Percentiles rank a stretch among this genome's conserved stretches.
These are phyloP conservation scores for Euplagia quadripunctaria DNA, from an alignment of 2,888 invertebrate species.

Conservation along the genomic window DNA sequence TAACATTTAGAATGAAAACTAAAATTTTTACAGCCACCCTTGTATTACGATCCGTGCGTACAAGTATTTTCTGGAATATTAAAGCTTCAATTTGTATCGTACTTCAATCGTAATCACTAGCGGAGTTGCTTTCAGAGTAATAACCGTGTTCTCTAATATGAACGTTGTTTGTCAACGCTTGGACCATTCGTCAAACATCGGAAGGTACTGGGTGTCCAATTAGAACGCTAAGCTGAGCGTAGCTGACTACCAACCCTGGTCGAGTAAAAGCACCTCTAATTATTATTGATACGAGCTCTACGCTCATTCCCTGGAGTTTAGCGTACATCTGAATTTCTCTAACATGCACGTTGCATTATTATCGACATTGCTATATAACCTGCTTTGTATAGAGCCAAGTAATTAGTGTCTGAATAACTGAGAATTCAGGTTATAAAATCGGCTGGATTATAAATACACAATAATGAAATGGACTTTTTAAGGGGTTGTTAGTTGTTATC, in stretches of 20 bases:
- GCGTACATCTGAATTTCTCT: constrained; percentile 42
- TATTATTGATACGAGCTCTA: constrained; percentile 60
- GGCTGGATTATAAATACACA: background rate
- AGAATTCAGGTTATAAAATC: constrained; percentile 21
- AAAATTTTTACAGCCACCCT: background rate
- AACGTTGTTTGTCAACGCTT: constrained; percentile 56
- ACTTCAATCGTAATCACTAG: constrained; percentile 29
- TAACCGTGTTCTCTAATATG: constrained; percentile 42
- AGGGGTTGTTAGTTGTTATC: too few relatives aligned
- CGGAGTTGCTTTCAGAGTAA: constrained; percentile 34
- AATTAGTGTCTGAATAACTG: constrained; percentile 30
- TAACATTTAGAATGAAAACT: too few relatives aligned
- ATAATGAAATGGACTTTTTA: background rate
- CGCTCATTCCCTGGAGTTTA: constrained; percentile 47
- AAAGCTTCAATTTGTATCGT: constrained; percentile 13
- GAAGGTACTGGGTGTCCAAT: constrained; percentile 50
- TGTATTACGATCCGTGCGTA: background rate
- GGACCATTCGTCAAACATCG: constrained; percentile 57
- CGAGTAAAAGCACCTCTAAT: constrained; percentile 62
- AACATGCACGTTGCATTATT: constrained; percentile 36
- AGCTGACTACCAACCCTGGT: constrained; percentile 57
- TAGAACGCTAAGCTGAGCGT: constrained; percentile 57
- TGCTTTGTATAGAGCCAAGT: constrained; percentile 35
- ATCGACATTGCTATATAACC: constrained; percentile 34
- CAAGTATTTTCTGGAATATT: constrained; percentile 30